These are phyloP conservation scores for Phocoena sinus DNA, from an alignment of 2,113 vertebrate genomes.

Conservation along the genomic window DNA sequence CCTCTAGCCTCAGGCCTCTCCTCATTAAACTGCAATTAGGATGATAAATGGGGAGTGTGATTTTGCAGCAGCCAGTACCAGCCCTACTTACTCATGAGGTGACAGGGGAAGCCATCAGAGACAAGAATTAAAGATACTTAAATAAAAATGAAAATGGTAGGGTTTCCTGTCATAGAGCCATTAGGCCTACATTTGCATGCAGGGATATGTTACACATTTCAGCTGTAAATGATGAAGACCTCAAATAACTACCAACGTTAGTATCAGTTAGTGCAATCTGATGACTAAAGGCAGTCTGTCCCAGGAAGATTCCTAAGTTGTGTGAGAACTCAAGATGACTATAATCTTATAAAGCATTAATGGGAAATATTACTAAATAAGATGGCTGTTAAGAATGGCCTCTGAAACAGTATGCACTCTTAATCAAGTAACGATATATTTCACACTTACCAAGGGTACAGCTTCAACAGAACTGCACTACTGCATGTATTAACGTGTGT, in stretches of 20 bases:
- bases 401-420: not conserved
- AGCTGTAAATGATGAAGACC: constrained; percentile 45
- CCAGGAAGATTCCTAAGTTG: constrained; percentile 38
- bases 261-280: constrained; percentile 2
- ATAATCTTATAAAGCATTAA: constrained; percentile 2
- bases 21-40: constrained; percentile 83
- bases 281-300: not conserved
- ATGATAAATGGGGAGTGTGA: constrained; percentile 80
- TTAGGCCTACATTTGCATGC: constrained; percentile 40
- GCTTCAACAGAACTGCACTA: not conserved
- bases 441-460: not conserved
- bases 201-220: constrained; percentile 30
- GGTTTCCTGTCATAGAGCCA: constrained; percentile 29
- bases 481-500: not conserved
- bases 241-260: constrained; percentile 52
- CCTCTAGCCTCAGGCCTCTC: constrained; percentile 74
- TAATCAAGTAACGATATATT: not conserved
- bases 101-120: constrained; percentile 69
- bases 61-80: constrained; percentile 74
- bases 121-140: constrained; percentile 69
- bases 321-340: not conserved
- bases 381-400: not conserved
- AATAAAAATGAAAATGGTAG: constrained; percentile 60
- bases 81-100: constrained; percentile 75
- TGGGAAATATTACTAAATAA: not conserved